Base-by-base conservation (phyloP, 2,888 invertebrate species). In the Zelleria hepariella region DNA sequence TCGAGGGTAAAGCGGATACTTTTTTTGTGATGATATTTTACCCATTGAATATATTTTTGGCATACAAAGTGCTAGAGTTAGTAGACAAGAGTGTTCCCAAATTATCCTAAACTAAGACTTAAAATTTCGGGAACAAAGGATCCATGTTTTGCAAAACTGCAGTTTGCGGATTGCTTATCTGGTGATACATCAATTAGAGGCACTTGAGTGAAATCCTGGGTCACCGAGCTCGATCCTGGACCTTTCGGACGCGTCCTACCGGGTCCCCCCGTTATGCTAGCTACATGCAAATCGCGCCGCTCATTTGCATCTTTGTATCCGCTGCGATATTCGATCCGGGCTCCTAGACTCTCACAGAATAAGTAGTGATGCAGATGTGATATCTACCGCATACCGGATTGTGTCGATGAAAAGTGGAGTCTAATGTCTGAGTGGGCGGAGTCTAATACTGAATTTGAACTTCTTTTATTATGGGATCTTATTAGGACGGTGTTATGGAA, bases 241-340 rank as follows among this genome's bases (percentile, higher is more conserved):
- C 15, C 32, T 42, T n/a, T 42, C 32, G 32, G 32, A 42, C 32
- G 32, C 32, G 32, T 42, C 32, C 32, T 42, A 15, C 32, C 15
- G 32, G 15, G 32, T 42, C 32, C 32, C 15, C 57, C 57, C 24
- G 42, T 47, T 23, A 57, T 57, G 57, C 47, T 23, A 15, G 57
- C 42, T 57, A 47, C 57, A 57, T 57, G 57, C 57, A 57, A 57
- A 55, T 51, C 23, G 51, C 3, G 2, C 20, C 51, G 51, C 23
- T 51, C 51, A 51, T 51, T 51, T 51, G 51, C 51, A 51, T 51
- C 51, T 23, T 51, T 51, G 51, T 51, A 57, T 57, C 57, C 47
- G 47, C 23, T 57, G 21, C 57, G 57, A 47, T 57, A 55, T 58
- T 58, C 48, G 52, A 48, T 27, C 56, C 42, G 32, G 32, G 32